phyloP scores from a whole-genome alignment of 1,140 invertebrate genomes.

The Araneus ventricosus region DNA sequence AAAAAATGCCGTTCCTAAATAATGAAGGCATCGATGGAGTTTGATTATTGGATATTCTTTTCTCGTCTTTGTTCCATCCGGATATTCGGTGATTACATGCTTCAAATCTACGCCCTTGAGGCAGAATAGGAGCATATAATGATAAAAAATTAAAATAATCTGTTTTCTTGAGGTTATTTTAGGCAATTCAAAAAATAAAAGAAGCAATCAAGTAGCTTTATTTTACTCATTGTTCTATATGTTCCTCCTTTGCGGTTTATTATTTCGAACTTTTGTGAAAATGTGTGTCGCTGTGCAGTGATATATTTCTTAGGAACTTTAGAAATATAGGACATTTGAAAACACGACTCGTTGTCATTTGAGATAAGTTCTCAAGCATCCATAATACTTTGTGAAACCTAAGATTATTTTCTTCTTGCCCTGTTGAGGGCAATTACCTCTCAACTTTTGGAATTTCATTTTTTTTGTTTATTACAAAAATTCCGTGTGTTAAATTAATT shows the following conservation, averaged over 20 bases:
- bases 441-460: too few species aligned
- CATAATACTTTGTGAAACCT: too few species aligned
- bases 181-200: conserved; percentile 30
- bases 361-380: too few species aligned
- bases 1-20: conserved; percentile 42
- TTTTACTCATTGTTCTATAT: not conserved
- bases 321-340: too few species aligned
- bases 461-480: too few species aligned
- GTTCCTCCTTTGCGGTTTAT: not conserved
- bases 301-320: too few species aligned
- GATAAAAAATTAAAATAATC: conserved; percentile 4
- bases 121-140: conserved; percentile 33
- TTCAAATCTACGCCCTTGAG: not conserved
- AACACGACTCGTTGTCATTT: too few species aligned
- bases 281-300: too few species aligned
- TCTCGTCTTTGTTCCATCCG: conserved; percentile 45
- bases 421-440: too few species aligned
- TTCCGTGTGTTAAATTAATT: too few species aligned
- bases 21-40: conserved; percentile 42
- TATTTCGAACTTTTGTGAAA: too few species aligned
- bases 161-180: not conserved
- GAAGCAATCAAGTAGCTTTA: not conserved
- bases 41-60: conserved; percentile 61
- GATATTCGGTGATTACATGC: conserved; percentile 47
- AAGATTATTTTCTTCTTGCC: too few species aligned